Percentiles rank a stretch among this genome's conserved stretches.
These are phyloP conservation scores for Coregonus sp. DNA, from an alignment of 2,797 vertebrate genomes.

Conservation along the genomic window DNA sequence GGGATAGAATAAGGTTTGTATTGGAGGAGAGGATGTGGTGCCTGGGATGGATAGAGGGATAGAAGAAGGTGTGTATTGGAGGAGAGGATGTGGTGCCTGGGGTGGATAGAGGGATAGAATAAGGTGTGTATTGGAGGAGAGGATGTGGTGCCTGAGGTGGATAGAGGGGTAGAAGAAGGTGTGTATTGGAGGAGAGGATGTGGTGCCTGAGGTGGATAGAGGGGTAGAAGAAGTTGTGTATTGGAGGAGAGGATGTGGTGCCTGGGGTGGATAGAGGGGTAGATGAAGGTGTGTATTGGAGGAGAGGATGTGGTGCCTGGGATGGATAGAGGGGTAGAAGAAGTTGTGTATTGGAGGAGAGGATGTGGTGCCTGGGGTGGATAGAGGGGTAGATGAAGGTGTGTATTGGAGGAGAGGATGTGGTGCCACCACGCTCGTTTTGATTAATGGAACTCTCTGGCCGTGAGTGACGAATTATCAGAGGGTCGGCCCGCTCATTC, in stretches of 20 bases:
- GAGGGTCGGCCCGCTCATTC: slow-evolving; percentile 70
- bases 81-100: too few species aligned
- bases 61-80: too few species aligned
- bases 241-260: background rate
- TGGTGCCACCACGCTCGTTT: slow-evolving; percentile 54
- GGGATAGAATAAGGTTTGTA: too few species aligned
- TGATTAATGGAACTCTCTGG: slow-evolving; percentile 78
- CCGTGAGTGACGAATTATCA: slow-evolving; percentile 79
- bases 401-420: slow-evolving; percentile 30
- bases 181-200: too few species aligned
- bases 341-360: slow-evolving; percentile 27
- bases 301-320: slow-evolving; percentile 30
- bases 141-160: background rate
- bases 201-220: too few species aligned
- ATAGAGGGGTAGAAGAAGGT: too few species aligned
- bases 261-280: background rate
- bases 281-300: background rate
- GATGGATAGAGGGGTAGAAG: slow-evolving; percentile 38
- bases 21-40: too few species aligned
- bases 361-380: slow-evolving; percentile 11
- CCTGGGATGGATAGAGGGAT: too few species aligned
- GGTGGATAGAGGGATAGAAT: too few species aligned
- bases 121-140: background rate
- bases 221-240: too few species aligned
- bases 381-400: too few species aligned